phyloP scores from a whole-genome alignment of 2,797 vertebrate species.

The Pelodytes ibericus region DNA sequence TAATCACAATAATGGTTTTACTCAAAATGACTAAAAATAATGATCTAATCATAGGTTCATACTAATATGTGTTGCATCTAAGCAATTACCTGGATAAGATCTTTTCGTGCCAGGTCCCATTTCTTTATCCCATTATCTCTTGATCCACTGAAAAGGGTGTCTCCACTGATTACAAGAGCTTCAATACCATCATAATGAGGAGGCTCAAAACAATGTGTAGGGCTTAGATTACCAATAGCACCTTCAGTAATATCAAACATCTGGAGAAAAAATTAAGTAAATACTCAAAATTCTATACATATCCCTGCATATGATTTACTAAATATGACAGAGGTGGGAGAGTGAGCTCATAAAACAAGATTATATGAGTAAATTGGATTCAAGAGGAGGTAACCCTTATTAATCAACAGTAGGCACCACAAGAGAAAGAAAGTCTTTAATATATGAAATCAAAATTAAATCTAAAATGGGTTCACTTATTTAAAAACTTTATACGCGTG shows the following conservation, averaged over 20 bases:
- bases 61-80: background rate
- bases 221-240: conserved; percentile 86
- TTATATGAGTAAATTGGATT: too few relatives aligned
- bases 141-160: conserved; percentile 93
- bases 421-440: too few relatives aligned
- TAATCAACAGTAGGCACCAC: too few relatives aligned
- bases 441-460: too few relatives aligned
- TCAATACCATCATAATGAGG: conserved; percentile 98
- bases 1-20: too few relatives aligned
- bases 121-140: conserved; percentile 98
- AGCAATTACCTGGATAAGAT: conserved; percentile 88
- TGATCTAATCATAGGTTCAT: background rate
- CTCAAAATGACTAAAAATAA: background rate
- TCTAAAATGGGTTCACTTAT: too few relatives aligned
- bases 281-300: too few relatives aligned
- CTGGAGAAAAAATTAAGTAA: conserved; percentile 68
- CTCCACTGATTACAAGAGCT: conserved; percentile 88
- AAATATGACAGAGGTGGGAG: too few relatives aligned
- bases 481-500: too few relatives aligned
- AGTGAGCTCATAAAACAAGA: too few relatives aligned
- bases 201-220: conserved; percentile 94
- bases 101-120: conserved; percentile 94
- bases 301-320: too few relatives aligned
- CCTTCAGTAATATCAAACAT: conserved; percentile 95
- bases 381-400: too few relatives aligned